phyloP scores from a whole-genome alignment of 2,797 vertebrate genomes.

The Parotocinclus haroldoi region DNA sequence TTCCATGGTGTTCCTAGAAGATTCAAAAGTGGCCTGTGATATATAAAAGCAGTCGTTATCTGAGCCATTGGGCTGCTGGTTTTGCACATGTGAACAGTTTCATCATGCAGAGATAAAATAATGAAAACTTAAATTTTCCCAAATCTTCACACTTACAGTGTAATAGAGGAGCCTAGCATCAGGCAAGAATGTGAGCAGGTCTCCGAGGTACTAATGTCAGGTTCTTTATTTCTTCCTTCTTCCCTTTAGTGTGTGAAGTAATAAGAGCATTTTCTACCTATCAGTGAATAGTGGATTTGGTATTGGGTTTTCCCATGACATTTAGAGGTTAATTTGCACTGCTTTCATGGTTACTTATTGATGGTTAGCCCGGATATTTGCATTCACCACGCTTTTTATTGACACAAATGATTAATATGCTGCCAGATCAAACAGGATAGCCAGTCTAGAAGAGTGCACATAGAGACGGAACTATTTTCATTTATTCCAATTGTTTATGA shows the following conservation, averaged over 20 bases:
- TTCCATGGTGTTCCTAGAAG: conserved; percentile 4
- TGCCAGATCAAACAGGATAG: conserved; percentile 69
- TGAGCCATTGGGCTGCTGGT: neutral
- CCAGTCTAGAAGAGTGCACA: conserved; percentile 46
- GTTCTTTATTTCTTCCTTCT: conserved; percentile 23
- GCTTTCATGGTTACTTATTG: conserved; percentile 78
- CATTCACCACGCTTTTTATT: conserved; percentile 78
- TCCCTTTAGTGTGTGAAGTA: conserved; percentile 31
- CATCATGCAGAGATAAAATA: conserved; percentile 30
- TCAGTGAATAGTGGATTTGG: conserved; percentile 61
- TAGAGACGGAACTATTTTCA: conserved; percentile 30
- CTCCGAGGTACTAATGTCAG: conserved; percentile 15
- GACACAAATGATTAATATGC: conserved; percentile 79
- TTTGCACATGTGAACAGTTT: conserved; percentile 28
- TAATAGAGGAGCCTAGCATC: neutral
- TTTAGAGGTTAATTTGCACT: conserved; percentile 79
- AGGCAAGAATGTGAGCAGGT: conserved; percentile 21
- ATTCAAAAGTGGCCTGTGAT: conserved; percentile 2
- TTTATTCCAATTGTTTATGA: conserved; percentile 40
- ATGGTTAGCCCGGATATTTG: conserved; percentile 70
- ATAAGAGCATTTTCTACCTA: conserved; percentile 55
- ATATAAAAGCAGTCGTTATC: conserved; percentile 1
- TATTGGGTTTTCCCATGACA: conserved; percentile 73
- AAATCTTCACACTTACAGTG: conserved; percentile 12
- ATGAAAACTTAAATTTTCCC: conserved; percentile 5